phyloP scores from a whole-genome alignment of 2,797 vertebrate genomes.

The Lagocephalus sceleratus region DNA sequence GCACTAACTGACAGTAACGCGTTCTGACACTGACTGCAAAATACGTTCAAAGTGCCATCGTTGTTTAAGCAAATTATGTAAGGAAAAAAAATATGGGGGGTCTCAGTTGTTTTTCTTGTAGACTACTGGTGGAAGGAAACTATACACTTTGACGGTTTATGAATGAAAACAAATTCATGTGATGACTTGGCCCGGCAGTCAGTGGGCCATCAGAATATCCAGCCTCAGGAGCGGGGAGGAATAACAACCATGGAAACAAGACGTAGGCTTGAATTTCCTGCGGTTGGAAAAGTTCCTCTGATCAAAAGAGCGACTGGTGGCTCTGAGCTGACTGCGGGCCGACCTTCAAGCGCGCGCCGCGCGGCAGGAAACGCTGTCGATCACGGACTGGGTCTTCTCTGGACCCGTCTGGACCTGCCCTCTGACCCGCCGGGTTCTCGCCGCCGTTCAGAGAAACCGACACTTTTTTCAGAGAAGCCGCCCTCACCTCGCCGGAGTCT shows the following conservation, averaged over 20 bases:
- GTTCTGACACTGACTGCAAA: too few relatives aligned
- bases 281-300: too few relatives aligned
- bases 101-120: background rate
- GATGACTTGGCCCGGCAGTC: background rate
- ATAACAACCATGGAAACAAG: background rate
- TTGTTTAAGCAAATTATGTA: too few relatives aligned
- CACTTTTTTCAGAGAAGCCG: background rate
- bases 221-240: background rate
- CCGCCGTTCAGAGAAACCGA: too few relatives aligned
- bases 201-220: background rate
- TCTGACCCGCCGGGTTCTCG: too few relatives aligned
- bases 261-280: background rate
- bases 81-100: background rate
- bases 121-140: background rate
- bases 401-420: too few relatives aligned
- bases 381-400: too few relatives aligned
- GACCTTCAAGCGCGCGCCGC: too few relatives aligned
- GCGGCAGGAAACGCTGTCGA: too few relatives aligned
- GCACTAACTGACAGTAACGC: too few relatives aligned
- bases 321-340: background rate
- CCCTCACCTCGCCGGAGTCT: slow-evolving; percentile 1
- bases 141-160: background rate
- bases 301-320: background rate
- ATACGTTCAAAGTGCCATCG: too few relatives aligned
- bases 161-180: background rate